Percentiles rank a stretch among this genome's conserved stretches.
Conservation (phyloP, 2,888 invertebrate genomes). For the Drymonia ruficornis region DNA sequence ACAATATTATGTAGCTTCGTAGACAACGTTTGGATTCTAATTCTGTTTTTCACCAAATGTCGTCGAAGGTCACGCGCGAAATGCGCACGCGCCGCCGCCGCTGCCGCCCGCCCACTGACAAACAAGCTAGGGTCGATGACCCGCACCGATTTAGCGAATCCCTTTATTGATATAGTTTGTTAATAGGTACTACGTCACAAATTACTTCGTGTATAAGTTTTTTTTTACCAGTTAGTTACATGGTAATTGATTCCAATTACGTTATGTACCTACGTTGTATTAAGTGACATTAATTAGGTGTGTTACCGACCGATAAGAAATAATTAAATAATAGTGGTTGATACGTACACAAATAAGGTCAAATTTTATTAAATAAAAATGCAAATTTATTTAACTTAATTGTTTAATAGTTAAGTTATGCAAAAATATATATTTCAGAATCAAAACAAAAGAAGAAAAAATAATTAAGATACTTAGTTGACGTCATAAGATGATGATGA, state of each 20-base stretch:
- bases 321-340: slow-evolving; percentile 11
- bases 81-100: slow-evolving; percentile 61
- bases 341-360: not conserved
- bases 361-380: not conserved
- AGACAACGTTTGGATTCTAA: slow-evolving; percentile 27
- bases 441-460: too few species aligned
- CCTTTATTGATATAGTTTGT: slow-evolving; percentile 20
- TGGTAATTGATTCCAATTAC: not conserved
- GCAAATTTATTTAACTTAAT: not conserved
- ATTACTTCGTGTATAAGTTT: not conserved
- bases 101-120: slow-evolving; percentile 68
- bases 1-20: not conserved
- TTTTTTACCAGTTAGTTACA: not conserved
- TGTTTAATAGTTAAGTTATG: not conserved
- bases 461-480: too few species aligned
- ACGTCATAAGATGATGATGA: too few species aligned
- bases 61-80: slow-evolving; percentile 63
- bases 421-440: too few species aligned
- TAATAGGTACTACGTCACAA: slow-evolving; percentile 7
- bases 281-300: too few species aligned
- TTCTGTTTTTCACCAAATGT: slow-evolving; percentile 59
- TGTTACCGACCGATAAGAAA: not conserved
- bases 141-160: slow-evolving; percentile 42
- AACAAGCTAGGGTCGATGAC: slow-evolving; percentile 63
- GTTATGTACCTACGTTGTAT: not conserved